Evolutionary conservation across 2,888 invertebrate species (phyloP).

Genomic region (Cryptocheilus praepositus): DNA sequence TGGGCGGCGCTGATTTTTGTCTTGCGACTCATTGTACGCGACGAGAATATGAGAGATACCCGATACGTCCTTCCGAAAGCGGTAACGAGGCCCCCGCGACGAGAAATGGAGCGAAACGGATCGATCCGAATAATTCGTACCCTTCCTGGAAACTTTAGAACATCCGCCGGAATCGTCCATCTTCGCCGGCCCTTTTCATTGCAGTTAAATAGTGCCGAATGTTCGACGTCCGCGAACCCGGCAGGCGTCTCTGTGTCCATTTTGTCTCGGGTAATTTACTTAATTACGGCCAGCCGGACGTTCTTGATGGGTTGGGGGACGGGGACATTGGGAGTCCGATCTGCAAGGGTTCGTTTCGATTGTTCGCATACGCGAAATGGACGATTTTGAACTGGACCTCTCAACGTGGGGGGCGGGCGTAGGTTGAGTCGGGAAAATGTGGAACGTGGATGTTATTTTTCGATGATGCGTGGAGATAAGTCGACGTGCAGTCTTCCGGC

Average conservation of each 20-base stretch:
- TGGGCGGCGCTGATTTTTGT: slow-evolving; percentile 69
- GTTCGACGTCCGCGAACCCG: no score
- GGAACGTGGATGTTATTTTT: no score
- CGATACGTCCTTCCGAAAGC: slow-evolving; percentile 58
- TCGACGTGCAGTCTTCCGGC: no score
- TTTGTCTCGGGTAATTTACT: slow-evolving; percentile 5
- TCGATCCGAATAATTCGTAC: slow-evolving; percentile 57
- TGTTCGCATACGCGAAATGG: no score
- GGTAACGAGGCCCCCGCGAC: slow-evolving; percentile 37
- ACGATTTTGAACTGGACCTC: no score
- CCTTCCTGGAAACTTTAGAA: slow-evolving; percentile 62
- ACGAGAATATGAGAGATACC: slow-evolving; percentile 54
- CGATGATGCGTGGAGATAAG: no score
- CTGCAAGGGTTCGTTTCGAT: no score
- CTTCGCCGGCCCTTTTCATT: neutral
- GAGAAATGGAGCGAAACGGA: slow-evolving; percentile 64
- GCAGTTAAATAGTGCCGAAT: no score
- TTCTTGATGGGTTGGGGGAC: neutral
- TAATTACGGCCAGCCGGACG: neutral
- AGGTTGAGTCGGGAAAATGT: no score
- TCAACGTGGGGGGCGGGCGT: no score
- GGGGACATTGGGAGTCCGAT: no score
- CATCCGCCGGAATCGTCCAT: slow-evolving; percentile 63
- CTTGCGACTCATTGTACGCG: slow-evolving; percentile 51
- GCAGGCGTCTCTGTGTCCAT: neutral